Conservation (phyloP, 2,888 invertebrate genomes). For the Drosophila kuntzei region DNA sequence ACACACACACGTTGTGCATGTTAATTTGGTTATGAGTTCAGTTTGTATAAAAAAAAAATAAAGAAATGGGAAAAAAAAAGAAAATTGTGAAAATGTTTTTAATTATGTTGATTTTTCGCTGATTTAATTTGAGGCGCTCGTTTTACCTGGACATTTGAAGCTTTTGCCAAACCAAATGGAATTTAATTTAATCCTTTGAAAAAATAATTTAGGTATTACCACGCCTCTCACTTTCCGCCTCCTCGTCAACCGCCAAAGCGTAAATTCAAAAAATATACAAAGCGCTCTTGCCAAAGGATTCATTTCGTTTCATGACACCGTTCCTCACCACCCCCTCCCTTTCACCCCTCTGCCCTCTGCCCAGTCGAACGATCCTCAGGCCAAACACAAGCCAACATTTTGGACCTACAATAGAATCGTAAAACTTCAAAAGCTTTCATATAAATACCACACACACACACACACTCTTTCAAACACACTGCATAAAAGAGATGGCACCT, state of each 20-base stretch:
- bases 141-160: constrained; percentile 49
- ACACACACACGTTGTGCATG: constrained; percentile 14
- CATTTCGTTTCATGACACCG: constrained; percentile 27
- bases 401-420: constrained; percentile 39
- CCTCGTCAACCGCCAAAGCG: constrained; percentile 3
- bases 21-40: constrained; percentile 48
- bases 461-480: constrained; percentile 5
- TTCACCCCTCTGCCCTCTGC: background rate
- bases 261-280: constrained; percentile 52
- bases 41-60: constrained; percentile 15
- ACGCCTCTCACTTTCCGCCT: background rate
- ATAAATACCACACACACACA: constrained; percentile 46
- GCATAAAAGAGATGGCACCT: background rate
- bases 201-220: constrained; percentile 56
- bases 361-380: constrained; percentile 5
- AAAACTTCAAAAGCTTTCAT: constrained; percentile 64
- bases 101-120: constrained; percentile 75
- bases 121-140: constrained; percentile 61
- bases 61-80: constrained; percentile 1
- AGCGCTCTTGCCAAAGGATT: constrained; percentile 46
- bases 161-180: constrained; percentile 58
- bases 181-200: constrained; percentile 76
- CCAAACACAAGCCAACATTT: constrained; percentile 18
- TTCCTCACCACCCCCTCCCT: background rate
- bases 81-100: constrained; percentile 53